Evolutionary conservation across 1,140 invertebrate genomes (phyloP), one percentile per base, ranked within the genome.

Genomic region (Cardiocondyla obscurior): DNA sequence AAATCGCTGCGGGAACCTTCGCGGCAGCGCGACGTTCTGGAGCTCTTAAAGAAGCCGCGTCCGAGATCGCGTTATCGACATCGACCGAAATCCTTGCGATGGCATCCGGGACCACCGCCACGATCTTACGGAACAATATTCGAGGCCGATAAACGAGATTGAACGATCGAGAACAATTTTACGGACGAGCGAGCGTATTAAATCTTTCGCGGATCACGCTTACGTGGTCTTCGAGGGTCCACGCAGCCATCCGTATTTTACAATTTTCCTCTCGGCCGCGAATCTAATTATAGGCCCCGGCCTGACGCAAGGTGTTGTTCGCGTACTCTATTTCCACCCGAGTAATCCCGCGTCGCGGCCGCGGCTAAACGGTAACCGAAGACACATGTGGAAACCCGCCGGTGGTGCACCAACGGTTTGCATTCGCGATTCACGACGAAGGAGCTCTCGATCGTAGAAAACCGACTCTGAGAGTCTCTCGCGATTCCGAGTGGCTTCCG

Each of bases 221-320:
- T n/a, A n/a, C 12, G 16, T 14, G 25, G 44, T 12, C 57, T 25
- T 42, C 55, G 22, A 39, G 28, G 8, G 33, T 53, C 28, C 25
- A 64, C 36, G 57, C 72, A 14, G 33, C 70, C 25, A 51, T 58
- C 28, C 16, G 16, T 51, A 33, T 46, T 62, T 74, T 46, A 74
- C 28, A 74, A 74, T 62, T 28, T 74, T 74, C 72, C 55, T 62
- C 25, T 33, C n/a, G n/a, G 12, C 36, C 72, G 72, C 39, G 36
- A 6, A 44, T 19, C n/a, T 55, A 74, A 74, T 74, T 74, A 74
- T 74, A 74, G 55, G 28, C 39, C 39, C 67, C 60, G 30, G 33
- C 33, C 44, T 67, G 60, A 51, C 60, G 44, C 74, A 51, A 77
- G 60, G 33, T 39, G 55, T 62, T 46, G 65, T 25, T 73, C 55